A percentile compares a stretch with the other conserved stretches of the same genome.
These are phyloP conservation scores for Phoxinus dragarum DNA, from an alignment of 2,797 vertebrate genomes.

Conservation along the genomic window DNA sequence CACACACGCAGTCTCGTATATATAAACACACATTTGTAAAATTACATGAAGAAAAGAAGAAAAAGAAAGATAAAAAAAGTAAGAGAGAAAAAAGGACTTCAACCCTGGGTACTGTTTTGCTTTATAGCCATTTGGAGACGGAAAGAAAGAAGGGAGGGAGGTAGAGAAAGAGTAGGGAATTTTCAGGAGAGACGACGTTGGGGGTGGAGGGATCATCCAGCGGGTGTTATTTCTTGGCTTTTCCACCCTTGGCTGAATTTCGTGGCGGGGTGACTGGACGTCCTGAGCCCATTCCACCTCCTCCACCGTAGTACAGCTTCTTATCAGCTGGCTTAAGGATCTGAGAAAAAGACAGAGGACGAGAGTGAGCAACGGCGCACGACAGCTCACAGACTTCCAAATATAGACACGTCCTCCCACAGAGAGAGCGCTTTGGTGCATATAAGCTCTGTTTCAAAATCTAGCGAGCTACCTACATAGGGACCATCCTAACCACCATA, in stretches of 20 bases:
- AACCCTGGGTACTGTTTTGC: constrained; percentile 80
- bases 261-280: constrained; percentile 83
- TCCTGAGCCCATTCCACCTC: constrained; percentile 81
- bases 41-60: constrained; percentile 65
- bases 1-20: constrained; percentile 62
- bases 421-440: constrained; percentile 9
- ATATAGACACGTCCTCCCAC: constrained; percentile 52
- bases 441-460: not conserved
- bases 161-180: constrained; percentile 38
- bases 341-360: constrained; percentile 62
- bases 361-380: constrained; percentile 10
- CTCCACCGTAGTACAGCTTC: constrained; percentile 83
- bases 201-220: constrained; percentile 56
- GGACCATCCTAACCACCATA: not conserved
- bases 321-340: constrained; percentile 87
- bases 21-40: constrained; percentile 62
- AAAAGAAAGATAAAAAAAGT: constrained; percentile 40
- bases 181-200: constrained; percentile 49
- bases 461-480: not conserved
- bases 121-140: constrained; percentile 74
- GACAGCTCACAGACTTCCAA: constrained; percentile 30
- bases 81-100: constrained; percentile 62
- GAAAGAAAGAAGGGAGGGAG: constrained; percentile 66
- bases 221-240: constrained; percentile 86
- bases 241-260: constrained; percentile 83